Base-by-base conservation (phyloP, 2,797 vertebrate species). In the Myripristis murdjan region DNA sequence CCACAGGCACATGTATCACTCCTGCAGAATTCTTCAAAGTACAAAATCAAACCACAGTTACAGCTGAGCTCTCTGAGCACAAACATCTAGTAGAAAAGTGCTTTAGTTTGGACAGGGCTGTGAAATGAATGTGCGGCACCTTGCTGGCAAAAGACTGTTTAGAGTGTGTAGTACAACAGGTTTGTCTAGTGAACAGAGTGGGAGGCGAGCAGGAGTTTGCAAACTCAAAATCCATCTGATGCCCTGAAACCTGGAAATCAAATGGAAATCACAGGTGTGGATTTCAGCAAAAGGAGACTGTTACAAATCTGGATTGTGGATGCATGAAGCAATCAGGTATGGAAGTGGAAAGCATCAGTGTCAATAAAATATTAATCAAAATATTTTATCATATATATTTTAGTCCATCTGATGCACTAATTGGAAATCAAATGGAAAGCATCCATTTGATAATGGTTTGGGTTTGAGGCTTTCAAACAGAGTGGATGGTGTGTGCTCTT, bases 1-100 rank as follows among this genome's bases (percentile, higher is more conserved):
- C 44, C 54, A 64, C 31, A 53, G 35, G 11, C 15, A 37, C 9
- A 37, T 23, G 43, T 47, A 35, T 53, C 24, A 67, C 43, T 57
- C 44, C 14, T 18, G 43, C 31, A 49, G 54, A 49, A 31, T 47
- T 44, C 10, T 37, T 77, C 46, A 57, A 58, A 69, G 28, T 79
- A 79, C 41, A 70, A 84, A 85, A 79, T 47, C 22, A 15, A 55
- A 49, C 46, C 47, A 77, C 55, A 2, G n/a, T 47, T 61, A 66
- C 65, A 81, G 51, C 63, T 23, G 26, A 59, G 62, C 51, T 58
- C 61, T 70, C 26, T 41, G 46, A 58, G 23, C 16, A 26, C 35
- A 10, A 59, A 52, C 3, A 3, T 70, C 56, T 72, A 70, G 20
- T 39, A 58, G 54, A 48, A 78, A 77, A 73, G 68, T 73, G 64